phyloP scores from a whole-genome alignment of 2,113 vertebrate species.

The Melierax canorus region DNA sequence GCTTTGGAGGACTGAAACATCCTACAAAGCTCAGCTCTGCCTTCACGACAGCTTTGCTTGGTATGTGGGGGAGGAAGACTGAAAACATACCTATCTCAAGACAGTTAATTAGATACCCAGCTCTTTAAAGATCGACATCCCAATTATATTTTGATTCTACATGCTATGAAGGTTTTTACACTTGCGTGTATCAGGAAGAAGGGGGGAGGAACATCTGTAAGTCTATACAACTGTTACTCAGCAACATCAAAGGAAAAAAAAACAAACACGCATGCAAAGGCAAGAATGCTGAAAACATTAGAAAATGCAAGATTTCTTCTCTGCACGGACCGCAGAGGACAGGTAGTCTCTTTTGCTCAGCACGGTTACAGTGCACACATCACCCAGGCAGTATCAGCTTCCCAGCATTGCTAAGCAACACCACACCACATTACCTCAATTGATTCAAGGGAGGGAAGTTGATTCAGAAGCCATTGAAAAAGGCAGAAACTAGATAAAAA shows the following conservation, averaged over 20 bases:
- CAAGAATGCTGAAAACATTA: neutral
- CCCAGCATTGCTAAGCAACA: constrained; percentile 58
- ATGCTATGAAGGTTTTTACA: neutral
- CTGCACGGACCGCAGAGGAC: neutral
- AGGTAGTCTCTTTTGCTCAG: neutral
- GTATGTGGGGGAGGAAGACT: neutral
- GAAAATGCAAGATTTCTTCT: neutral
- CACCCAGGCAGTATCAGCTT: neutral
- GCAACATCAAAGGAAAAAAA: neutral
- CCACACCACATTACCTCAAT: constrained; percentile 14
- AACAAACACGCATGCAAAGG: neutral
- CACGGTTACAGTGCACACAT: neutral
- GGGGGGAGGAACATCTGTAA: neutral
- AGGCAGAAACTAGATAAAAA: constrained; percentile 28
- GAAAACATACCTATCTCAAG: constrained; percentile 11
- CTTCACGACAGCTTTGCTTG: neutral
- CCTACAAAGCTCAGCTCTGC: neutral
- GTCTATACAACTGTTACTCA: neutral
- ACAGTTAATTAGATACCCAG: neutral
- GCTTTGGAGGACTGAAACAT: neutral
- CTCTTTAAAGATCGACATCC: neutral
- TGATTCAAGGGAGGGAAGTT: constrained; percentile 30
- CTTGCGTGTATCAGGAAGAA: neutral
- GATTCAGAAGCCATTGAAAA: neutral
- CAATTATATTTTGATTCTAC: neutral